A percentile compares a stretch with the other conserved stretches of the same genome.
phyloP scores from a whole-genome alignment of 2,888 invertebrate species.

The Nomada flava region DNA sequence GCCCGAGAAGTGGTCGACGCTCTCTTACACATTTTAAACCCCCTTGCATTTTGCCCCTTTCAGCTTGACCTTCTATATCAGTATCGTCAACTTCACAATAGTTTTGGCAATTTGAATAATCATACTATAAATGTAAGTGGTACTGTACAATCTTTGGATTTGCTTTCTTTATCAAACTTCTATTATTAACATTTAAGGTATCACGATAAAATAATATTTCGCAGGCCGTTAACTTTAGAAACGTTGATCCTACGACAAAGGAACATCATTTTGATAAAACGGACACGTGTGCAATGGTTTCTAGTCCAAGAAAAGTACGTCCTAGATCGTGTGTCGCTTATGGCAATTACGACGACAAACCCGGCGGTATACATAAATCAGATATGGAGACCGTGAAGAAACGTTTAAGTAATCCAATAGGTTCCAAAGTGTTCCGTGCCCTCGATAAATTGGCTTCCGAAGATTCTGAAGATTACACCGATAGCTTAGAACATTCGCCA shows the following conservation, averaged over 20 bases:
- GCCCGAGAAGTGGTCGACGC: slow-evolving; percentile 88
- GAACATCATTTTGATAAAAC: slow-evolving; percentile 68
- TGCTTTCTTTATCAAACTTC: background rate
- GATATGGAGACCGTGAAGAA: slow-evolving; percentile 86
- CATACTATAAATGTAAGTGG: slow-evolving; percentile 82
- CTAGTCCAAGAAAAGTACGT: slow-evolving; percentile 85
- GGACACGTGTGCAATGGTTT: slow-evolving; percentile 62
- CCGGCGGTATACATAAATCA: slow-evolving; percentile 84
- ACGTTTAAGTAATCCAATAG: slow-evolving; percentile 89
- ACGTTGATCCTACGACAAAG: slow-evolving; percentile 55
- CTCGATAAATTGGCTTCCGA: slow-evolving; percentile 89
- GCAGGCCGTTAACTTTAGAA: slow-evolving; percentile 71
- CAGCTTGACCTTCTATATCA: slow-evolving; percentile 93
- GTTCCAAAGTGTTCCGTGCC: slow-evolving; percentile 90
- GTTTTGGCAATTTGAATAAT: slow-evolving; percentile 89
- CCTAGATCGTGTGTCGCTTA: slow-evolving; percentile 90
- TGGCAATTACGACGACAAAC: slow-evolving; percentile 84
- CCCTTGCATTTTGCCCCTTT: slow-evolving; percentile 92
- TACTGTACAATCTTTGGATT: background rate
- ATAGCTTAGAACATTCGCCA: slow-evolving; percentile 89
- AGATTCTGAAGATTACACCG: slow-evolving; percentile 90
- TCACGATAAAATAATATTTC: slow-evolving; percentile 1
- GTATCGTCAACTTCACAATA: slow-evolving; percentile 90
- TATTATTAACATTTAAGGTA: background rate
- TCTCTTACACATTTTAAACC: slow-evolving; percentile 91